phyloP scores from a whole-genome alignment of 2,888 invertebrate genomes.

The Drosophila niveifrons region DNA sequence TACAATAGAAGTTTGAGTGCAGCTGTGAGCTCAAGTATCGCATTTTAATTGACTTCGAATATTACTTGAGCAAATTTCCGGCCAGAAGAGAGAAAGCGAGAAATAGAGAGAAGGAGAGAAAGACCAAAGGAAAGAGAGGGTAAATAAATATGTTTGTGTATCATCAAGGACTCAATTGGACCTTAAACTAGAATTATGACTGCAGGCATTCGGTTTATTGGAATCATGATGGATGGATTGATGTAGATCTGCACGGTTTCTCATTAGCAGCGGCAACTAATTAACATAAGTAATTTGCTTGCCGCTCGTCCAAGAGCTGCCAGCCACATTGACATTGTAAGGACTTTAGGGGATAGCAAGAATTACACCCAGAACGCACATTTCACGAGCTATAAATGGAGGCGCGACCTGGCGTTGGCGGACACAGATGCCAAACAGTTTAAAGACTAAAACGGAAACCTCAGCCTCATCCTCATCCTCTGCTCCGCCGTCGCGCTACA shows the following conservation, averaged over 20 bases:
- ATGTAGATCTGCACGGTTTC: slow-evolving; percentile 58
- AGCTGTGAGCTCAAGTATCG: background rate
- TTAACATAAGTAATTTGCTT: slow-evolving; percentile 79
- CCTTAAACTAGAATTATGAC: slow-evolving; percentile 29
- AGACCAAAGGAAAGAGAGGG: background rate
- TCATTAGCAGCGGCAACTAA: slow-evolving; percentile 73
- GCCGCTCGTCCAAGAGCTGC: slow-evolving; percentile 38
- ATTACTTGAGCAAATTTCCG: slow-evolving; percentile 11
- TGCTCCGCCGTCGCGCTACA: background rate
- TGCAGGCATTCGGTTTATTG: slow-evolving; percentile 45
- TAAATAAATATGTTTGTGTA: slow-evolving; percentile 19
- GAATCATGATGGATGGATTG: slow-evolving; percentile 27
- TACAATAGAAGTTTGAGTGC: slow-evolving; percentile 1
- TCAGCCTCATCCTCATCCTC: slow-evolving; percentile 26
- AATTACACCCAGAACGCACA: slow-evolving; percentile 56
- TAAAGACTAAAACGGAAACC: slow-evolving; percentile 43
- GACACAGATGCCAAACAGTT: slow-evolving; percentile 49
- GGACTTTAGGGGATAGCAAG: slow-evolving; percentile 18
- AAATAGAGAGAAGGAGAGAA: background rate
- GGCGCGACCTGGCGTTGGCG: slow-evolving; percentile 29
- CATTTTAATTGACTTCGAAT: slow-evolving; percentile 25
- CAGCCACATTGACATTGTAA: slow-evolving; percentile 24
- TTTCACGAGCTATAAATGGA: slow-evolving; percentile 40
- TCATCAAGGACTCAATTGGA: slow-evolving; percentile 16
- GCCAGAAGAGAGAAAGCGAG: background rate